Evolutionary conservation across 2,797 vertebrate genomes (phyloP), one percentile per base, ranked within the genome.

Genomic region (Parauchenoglanis ngamensis): DNA sequence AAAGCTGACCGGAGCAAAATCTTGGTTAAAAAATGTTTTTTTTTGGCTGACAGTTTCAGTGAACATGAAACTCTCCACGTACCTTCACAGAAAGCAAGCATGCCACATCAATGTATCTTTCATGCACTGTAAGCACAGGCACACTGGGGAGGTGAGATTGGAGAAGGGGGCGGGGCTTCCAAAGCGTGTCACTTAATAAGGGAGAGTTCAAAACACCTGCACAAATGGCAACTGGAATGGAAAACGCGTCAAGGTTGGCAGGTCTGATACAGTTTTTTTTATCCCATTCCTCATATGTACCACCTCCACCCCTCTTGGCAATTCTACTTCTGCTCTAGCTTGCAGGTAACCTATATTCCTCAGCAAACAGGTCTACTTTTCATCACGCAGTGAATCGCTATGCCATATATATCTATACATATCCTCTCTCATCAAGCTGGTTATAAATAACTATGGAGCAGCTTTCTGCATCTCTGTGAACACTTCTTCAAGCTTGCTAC

Each of bases 271-370:
- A 17, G 13, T 19, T 12, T 19, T 12, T 12, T 75, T 52, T 75
- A 28, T 54, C 49, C 28, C 54, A 23, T 1, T 10, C 17, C 4
- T 78, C 49, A 19, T 57, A 11, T 2, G 0, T 28, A 21, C 2
- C 63, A 25, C 89, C 88, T 88, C 89, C 87, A 59, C 21, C 1
- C 7, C 76, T 79, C 31, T 44, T 59, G 0, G 5, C 35, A 44
- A 25, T 63, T 63, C 78, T n/a, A 44, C 35, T 12, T 46, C 35
- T 25, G 56, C 17, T 72, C 8, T 21, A 75, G 78, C 86, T 91
- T 86, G 87, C 90, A 54, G 86, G 85, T 93, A 93, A 95, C 94
- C 93, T 92, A 94, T 92, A 94, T 94, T 92, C 91, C 90, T 91
- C 89, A 92, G 65, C 83, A 89, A 82, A 89, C 87, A 88, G 90